Base-by-base conservation (phyloP, 2,797 vertebrate genomes). In the Anguilla megastoma region DNA sequence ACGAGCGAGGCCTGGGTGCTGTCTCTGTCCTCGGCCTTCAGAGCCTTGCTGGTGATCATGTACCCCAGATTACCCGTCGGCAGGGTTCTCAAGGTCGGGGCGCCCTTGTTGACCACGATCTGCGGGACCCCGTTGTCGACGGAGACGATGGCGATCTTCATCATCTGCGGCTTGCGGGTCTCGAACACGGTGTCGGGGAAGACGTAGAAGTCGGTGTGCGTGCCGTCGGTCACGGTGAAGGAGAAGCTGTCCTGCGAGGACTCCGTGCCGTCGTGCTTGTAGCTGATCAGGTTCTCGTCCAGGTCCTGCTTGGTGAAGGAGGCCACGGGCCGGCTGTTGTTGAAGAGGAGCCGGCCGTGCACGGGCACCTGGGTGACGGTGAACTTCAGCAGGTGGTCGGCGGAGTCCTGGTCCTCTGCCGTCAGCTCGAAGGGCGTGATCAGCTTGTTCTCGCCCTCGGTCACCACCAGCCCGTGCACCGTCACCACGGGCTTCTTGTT, bases 371-470 rank as follows among this genome's bases (percentile, higher is more conserved):
- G 98, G 5, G 95, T 98, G 91, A 99, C 4, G 0, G 93, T 95
- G 93, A 99, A 99, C 89, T 93, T 97, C 33, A 99, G 94, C 87
- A 96, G 91, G 27, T 89, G 84, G 12, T 99, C 98, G 0, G 94
- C 90, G 0, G 98, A 98, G 90, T 99, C 98, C 91, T 97, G 96
- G 92, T 99, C 98, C 92, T 99, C 98, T 2, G 96, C 96, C 0
- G 97, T 97, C 90, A 99, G 95, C 92, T 99, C 98, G 90, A 99
- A 99, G 0, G 98, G 98, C 0, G 98, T 98, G 87, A 99, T 98
- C 50, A 99, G 92, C 92, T 98, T 99, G 76, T 90, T 95, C 56
- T 98, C 96, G n/a, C 96, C 96, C 89, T 99, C 98, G 1, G 94
- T 97, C 89, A 98, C 96, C 0, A 96, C 86, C 36, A 99, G 93